Base-by-base conservation (phyloP, 92 coral and sea anemone genomes). In the Siderastrea radians region DNA sequence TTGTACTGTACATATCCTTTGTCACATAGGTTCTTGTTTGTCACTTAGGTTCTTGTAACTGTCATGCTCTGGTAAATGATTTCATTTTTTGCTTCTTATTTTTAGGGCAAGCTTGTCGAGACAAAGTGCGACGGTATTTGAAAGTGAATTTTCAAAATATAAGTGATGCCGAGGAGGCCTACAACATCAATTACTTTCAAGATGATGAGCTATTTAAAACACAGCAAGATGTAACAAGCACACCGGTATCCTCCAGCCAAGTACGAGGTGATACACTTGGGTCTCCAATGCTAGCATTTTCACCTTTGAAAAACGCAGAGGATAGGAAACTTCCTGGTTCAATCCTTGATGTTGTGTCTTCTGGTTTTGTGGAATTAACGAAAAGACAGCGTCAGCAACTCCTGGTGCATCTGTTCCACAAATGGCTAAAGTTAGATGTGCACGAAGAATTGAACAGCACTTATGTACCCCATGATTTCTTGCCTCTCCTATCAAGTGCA, bases 391-490 rank as follows among this genome's bases (percentile, higher is more conserved):
- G 64, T n/a, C 67, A 76, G 9, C 68, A 76, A 15, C 68, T 76
- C 1, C 4, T 57, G 67, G 68, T 58, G 38, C 16, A 66, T 50
- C 52, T 81, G 16, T 81, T 81, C 65, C 49, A 68, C 17, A 81
- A 68, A 48, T 81, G 77, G 85, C 75, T 81, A 3, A 49, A 26
- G 11, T 50, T 46, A 78, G 48, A 71, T 73, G 72, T 73, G 47
- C 79, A 79, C 57, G 52, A 16, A 19, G 54, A 82, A n/a, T 82
- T 64, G 6, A 63, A 19, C 13, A 13, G 5, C 50, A 17, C 13
- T 66, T 81, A 70, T 78, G 90, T 86, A 6, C 74, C 91, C 15
- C 44, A 6, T 45, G 80, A 81, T 72, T 88, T 80, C 82, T 52
- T 88, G 46, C 87, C 87, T 16, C 91, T 72, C 8, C 73, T 72